Base-by-base conservation (phyloP, 2,888 invertebrate species). In the Lasioglossum marginatum region DNA sequence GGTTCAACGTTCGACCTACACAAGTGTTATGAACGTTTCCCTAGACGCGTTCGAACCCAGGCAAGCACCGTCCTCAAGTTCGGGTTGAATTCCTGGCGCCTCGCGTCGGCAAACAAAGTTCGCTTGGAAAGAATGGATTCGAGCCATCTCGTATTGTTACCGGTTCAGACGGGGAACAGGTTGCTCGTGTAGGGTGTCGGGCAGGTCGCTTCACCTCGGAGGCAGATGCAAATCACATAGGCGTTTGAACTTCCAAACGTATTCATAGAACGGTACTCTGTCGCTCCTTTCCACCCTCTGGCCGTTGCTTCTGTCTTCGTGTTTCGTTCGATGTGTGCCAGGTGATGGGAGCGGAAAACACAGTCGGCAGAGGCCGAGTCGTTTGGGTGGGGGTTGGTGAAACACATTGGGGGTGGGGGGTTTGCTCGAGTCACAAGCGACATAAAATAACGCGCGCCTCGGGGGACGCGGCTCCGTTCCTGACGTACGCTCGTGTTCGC, bases 231-330 rank as follows among this genome's bases (percentile, higher is more conserved):
- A 93, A 92, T 92, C 88, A 87, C 86, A 86, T 88, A 88, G 88
- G 85, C 91, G 89, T 92, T 92, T 92, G 91, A 91, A 92, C 91
- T 92, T 91, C 88, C 89, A 89, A 93, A 92, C 92, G 91, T 92
- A 93, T 93, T 92, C 92, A 92, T 92, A 90, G 90, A 89, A 91
- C 87, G 79, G n/a, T 72, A 80, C 81, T 81, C 81, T 85, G 74
- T 71, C 77, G 40, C 68, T 40, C n/a, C 52, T 34, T n/a, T 83
- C 45, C 81, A 71, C 77, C 37, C 85, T 81, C 75, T 79, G 77
- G 80, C 82, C 88, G 75, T 72, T 70, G 81, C 72, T 48, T 80
- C 78, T 87, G 86, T 76, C 79, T 75, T 79, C 83, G 86, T 86
- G 81, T 86, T 82, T 87, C 81, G 86, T 88, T 87, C 89, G 88